Evolutionary conservation across 1,140 invertebrate species (phyloP), one percentile per base, ranked within the genome.

Genomic region (Drosophila sturtevanti): DNA sequence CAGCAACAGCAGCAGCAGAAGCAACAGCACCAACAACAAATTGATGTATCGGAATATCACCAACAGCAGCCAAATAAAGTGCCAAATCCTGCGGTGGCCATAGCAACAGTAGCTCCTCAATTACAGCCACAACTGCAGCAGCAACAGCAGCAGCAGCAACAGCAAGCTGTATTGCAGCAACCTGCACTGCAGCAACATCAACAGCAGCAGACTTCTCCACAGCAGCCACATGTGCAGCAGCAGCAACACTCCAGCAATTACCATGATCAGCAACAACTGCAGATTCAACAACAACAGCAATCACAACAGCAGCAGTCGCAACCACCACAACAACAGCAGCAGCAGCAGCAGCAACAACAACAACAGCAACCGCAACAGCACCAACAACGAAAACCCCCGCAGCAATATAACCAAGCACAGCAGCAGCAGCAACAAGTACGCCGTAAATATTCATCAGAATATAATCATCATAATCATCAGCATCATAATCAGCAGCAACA

Each of bases 361-460:
- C 68, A 72, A 34, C 56, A 74, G n/a, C 77, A 79, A 37, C 63
- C 24, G 10, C 61, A 64, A 7, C 61, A 62, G 10, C 60, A 71
- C 9, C 69, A 79, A 7, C 65, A 62, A 16, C 55, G 61, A 7
- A 67, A 69, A 44, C 48, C 51, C 22, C 34, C 35, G 12, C 55
- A 41, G 24, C 60, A 63, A 63, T 63, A 63, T 70, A 77, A 61
- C 44, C 59, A 61, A 56, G 27, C 22, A 0, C 68, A 72, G 56
- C 70, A 68, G n/a, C 68, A 72, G 41, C 70, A 68, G 10, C 72
- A 79, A 27, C 71, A 72, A 67, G 77, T 79, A 41, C 84, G 84
- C 66, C 84, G 85, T 51, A 82, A 91, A 67, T 89, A 87, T 64
- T 87, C 82, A 31, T 81, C 78, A 18, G 85, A 90, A 63, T 82